Evolutionary conservation across 2,797 vertebrate species (phyloP).

Genomic region (Chiroxiphia lanceolata): DNA sequence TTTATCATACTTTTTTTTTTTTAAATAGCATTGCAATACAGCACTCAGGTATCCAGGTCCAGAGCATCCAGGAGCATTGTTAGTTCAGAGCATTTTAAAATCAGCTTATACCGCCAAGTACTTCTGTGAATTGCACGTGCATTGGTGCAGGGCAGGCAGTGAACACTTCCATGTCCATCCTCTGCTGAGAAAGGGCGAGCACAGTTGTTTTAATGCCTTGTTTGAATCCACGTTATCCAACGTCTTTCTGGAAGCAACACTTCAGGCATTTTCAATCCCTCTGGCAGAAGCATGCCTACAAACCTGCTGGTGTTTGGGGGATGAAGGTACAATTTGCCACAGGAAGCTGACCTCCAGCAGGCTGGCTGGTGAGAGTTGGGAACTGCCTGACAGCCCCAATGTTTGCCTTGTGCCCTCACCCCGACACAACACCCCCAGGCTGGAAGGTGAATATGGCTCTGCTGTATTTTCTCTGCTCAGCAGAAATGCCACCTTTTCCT

Average conservation of each 20-base stretch:
- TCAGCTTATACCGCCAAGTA: neutral
- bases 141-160: neutral
- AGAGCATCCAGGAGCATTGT: neutral
- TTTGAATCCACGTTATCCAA: neutral
- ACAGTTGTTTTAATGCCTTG: neutral
- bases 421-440: neutral
- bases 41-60: neutral
- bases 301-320: neutral
- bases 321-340: neutral
- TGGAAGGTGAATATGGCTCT: neutral
- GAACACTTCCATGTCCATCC: neutral
- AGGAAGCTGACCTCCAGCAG: conserved; percentile 21
- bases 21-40: neutral
- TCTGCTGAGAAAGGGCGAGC: neutral
- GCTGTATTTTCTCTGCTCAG: neutral
- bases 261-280: conserved; percentile 16
- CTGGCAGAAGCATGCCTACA: conserved; percentile 20
- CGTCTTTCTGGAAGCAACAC: neutral
- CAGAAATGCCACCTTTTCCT: neutral
- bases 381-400: neutral
- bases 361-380: neutral
- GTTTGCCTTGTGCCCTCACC: neutral
- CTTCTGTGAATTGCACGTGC: neutral
- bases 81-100: neutral
- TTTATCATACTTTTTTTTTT: neutral